phyloP scores from a whole-genome alignment of 2,888 invertebrate species.

The Melangyna quadrimaculata region DNA sequence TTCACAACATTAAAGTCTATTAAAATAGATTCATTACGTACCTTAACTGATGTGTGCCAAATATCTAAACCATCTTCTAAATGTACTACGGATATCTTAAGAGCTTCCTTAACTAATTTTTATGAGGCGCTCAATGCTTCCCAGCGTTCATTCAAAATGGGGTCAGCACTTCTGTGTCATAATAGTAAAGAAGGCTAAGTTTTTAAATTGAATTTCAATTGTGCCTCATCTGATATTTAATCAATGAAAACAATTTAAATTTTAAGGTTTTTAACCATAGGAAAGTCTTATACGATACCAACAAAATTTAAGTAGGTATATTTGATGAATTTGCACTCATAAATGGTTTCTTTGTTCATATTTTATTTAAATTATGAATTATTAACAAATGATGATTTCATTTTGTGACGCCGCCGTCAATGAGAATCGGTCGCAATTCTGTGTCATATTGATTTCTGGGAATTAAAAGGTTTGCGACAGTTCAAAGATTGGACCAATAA shows the following conservation, averaged over 20 bases:
- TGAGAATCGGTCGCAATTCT: neutral
- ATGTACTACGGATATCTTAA: constrained; percentile 27
- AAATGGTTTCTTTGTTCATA: neutral
- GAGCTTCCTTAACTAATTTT: constrained; percentile 3
- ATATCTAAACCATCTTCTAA: constrained; percentile 14
- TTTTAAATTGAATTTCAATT: constrained; percentile 60
- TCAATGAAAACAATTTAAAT: neutral
- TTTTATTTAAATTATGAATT: constrained; percentile 10
- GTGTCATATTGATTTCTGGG: constrained; percentile 14
- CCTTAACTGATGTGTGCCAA: neutral
- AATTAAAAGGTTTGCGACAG: constrained; percentile 2
- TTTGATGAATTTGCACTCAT: constrained; percentile 9
- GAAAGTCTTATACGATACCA: neutral
- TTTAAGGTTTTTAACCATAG: neutral
- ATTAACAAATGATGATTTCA: constrained; percentile 12
- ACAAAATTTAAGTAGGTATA: too few relatives aligned
- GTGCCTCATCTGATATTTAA: constrained; percentile 28
- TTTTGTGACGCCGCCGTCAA: neutral
- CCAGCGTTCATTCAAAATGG: constrained; percentile 7
- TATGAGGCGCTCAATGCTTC: neutral
- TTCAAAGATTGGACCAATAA: constrained; percentile 28
- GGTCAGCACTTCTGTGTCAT: constrained; percentile 18
- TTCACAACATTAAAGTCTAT: constrained; percentile 23
- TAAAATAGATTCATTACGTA: constrained; percentile 16
- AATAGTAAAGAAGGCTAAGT: neutral